phyloP scores from a whole-genome alignment of 2,888 invertebrate genomes.

The Malacosoma neustria region DNA sequence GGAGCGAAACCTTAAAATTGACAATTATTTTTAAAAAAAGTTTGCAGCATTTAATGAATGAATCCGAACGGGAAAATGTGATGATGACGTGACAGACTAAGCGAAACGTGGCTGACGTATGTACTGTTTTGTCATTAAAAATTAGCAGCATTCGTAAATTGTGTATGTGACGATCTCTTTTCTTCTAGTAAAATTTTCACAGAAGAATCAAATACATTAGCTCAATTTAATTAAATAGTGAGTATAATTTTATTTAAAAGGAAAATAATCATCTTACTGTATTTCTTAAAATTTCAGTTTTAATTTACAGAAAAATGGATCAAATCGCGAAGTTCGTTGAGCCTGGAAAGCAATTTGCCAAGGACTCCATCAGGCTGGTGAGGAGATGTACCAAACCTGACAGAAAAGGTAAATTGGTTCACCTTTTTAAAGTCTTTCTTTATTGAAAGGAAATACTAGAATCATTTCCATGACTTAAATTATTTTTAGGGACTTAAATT shows the following conservation, averaged over 20 bases:
- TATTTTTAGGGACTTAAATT: too few species aligned
- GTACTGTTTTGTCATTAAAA: constrained; percentile 26
- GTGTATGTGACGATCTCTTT: neutral
- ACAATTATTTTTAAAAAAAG: too few species aligned
- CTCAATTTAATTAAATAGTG: neutral
- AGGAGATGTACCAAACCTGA: constrained; percentile 99
- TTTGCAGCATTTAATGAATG: constrained; percentile 2
- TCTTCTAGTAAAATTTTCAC: too few species aligned
- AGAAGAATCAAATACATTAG: neutral
- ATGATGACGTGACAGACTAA: constrained; percentile 58
- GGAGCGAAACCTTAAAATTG: too few species aligned
- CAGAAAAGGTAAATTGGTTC: constrained; percentile 84
- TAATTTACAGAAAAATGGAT: constrained; percentile 85
- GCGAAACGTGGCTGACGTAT: constrained; percentile 70
- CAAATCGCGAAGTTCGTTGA: constrained; percentile 96
- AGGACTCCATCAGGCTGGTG: constrained; percentile 97
- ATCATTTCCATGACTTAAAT: too few species aligned
- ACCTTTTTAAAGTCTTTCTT: neutral
- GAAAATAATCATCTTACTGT: too few species aligned
- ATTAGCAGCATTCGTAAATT: neutral
- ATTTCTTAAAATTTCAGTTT: constrained; percentile 13
- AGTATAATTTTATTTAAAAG: neutral
- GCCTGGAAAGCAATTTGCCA: constrained; percentile 97
- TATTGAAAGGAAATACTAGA: too few species aligned
- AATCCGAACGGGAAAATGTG: constrained; percentile 33